Conservation (phyloP, 2,113 vertebrate genomes). For the Scomber scombrus region DNA sequence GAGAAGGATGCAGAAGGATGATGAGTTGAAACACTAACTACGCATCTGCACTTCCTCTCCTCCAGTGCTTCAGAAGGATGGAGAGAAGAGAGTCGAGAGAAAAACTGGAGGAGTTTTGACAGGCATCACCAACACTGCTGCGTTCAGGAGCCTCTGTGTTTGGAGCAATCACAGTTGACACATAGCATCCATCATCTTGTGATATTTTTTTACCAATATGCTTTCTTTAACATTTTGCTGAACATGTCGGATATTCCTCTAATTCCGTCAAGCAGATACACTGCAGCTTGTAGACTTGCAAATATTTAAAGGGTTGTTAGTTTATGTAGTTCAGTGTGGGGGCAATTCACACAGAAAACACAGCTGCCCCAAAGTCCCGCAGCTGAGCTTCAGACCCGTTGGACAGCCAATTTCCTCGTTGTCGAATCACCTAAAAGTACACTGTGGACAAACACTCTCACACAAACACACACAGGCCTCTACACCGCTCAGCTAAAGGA, state of each 20-base stretch:
- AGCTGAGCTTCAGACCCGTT: slow-evolving; percentile 14
- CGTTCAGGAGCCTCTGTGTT: slow-evolving; percentile 35
- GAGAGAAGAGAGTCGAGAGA: slow-evolving; percentile 30
- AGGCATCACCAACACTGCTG: slow-evolving; percentile 53
- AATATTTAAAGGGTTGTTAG: not conserved
- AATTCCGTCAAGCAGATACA: slow-evolving; percentile 15
- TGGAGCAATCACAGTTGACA: slow-evolving; percentile 56
- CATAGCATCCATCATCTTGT: slow-evolving; percentile 52
- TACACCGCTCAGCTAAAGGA: slow-evolving; percentile 49
- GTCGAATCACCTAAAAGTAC: slow-evolving; percentile 38
- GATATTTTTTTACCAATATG: slow-evolving; percentile 16
- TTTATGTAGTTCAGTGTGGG: not conserved
- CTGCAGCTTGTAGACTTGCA: not conserved
- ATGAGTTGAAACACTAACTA: slow-evolving; percentile 64
- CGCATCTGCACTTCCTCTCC: slow-evolving; percentile 75
- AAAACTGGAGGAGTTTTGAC: slow-evolving; percentile 53
- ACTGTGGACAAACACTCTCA: slow-evolving; percentile 24
- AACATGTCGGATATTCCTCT: slow-evolving; percentile 12
- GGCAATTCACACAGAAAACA: slow-evolving; percentile 7
- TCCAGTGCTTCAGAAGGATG: slow-evolving; percentile 43
- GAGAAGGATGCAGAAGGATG: slow-evolving; percentile 42
- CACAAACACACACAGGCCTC: slow-evolving; percentile 16
- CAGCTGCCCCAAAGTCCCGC: slow-evolving; percentile 17
- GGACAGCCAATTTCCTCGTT: slow-evolving; percentile 44
- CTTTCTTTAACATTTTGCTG: slow-evolving; percentile 32